Percentiles rank a stretch among this genome's conserved stretches.
Conservation (phyloP, 2,113 vertebrate genomes). For the human region DNA sequence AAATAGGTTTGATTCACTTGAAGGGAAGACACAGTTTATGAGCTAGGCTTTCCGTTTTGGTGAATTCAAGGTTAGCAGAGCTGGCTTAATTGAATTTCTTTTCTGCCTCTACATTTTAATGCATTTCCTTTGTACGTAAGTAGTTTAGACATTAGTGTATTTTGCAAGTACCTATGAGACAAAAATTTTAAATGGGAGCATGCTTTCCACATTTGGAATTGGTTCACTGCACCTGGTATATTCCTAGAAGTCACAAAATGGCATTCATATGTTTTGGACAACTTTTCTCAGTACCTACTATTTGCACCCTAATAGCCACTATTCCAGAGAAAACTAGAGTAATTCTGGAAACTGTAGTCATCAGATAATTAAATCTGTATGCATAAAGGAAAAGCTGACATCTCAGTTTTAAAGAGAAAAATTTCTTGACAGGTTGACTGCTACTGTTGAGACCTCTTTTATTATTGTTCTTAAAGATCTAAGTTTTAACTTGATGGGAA, state of each 20-base stretch:
- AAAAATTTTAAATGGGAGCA: background rate
- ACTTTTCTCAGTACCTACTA: background rate
- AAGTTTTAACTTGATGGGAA: slow-evolving; percentile 38
- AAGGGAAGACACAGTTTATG: background rate
- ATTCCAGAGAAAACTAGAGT: background rate
- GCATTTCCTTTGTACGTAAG: slow-evolving; percentile 34
- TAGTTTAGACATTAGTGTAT: slow-evolving; percentile 13
- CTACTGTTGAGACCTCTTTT: background rate
- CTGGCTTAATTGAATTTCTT: background rate
- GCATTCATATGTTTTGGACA: background rate
- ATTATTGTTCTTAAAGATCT: background rate
- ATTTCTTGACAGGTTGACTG: background rate
- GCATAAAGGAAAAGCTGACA: background rate
- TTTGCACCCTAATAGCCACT: background rate
- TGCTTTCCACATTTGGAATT: slow-evolving; percentile 26
- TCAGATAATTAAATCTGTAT: slow-evolving; percentile 14
- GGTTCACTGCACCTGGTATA: background rate
- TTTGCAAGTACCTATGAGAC: background rate
- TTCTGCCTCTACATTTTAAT: background rate
- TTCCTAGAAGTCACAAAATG: background rate
- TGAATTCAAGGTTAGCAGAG: slow-evolving; percentile 17
- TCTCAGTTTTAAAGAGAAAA: background rate
- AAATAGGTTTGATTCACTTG: background rate
- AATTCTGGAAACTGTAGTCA: slow-evolving; percentile 12
- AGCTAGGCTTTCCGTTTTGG: background rate